A percentile compares a stretch with the other conserved stretches of the same genome.
These are phyloP conservation scores for Epinephelus awoara DNA, from an alignment of 2,797 vertebrate genomes.

Conservation along the genomic window DNA sequence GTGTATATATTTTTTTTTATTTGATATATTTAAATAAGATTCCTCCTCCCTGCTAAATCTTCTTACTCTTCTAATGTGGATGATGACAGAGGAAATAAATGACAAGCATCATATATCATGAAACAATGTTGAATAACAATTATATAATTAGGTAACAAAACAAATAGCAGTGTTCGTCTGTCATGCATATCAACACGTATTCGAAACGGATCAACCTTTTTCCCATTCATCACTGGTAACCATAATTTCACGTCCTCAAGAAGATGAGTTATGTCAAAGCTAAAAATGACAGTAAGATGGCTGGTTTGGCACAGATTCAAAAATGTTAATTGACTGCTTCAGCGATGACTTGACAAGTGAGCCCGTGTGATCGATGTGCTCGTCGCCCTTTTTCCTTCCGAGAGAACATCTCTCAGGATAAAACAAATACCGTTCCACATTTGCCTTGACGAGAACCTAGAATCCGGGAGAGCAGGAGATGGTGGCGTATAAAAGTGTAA, in stretches of 20 bases:
- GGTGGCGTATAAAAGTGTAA: constrained; percentile 78
- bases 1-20: not conserved
- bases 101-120: constrained; percentile 38
- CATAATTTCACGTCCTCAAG: constrained; percentile 71
- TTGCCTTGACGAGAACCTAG: constrained; percentile 65
- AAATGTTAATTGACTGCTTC: constrained; percentile 83
- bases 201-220: constrained; percentile 64
- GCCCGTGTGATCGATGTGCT: constrained; percentile 80
- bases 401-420: constrained; percentile 76
- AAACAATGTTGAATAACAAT: constrained; percentile 54
- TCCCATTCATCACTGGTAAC: constrained; percentile 74
- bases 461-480: constrained; percentile 63
- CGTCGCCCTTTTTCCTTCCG: constrained; percentile 65
- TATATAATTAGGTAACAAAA: constrained; percentile 65
- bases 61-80: constrained; percentile 7
- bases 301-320: constrained; percentile 77
- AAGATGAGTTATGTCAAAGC: constrained; percentile 75
- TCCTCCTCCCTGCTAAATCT: not conserved
- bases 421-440: constrained; percentile 74
- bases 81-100: constrained; percentile 31
- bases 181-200: constrained; percentile 45
- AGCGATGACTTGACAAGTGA: constrained; percentile 74
- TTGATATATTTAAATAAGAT: constrained; percentile 5
- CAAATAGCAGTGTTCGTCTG: constrained; percentile 51
- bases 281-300: constrained; percentile 74